These are phyloP conservation scores for Proteles cristata DNA, from an alignment of 2,113 vertebrate genomes.

Conservation along the genomic window DNA sequence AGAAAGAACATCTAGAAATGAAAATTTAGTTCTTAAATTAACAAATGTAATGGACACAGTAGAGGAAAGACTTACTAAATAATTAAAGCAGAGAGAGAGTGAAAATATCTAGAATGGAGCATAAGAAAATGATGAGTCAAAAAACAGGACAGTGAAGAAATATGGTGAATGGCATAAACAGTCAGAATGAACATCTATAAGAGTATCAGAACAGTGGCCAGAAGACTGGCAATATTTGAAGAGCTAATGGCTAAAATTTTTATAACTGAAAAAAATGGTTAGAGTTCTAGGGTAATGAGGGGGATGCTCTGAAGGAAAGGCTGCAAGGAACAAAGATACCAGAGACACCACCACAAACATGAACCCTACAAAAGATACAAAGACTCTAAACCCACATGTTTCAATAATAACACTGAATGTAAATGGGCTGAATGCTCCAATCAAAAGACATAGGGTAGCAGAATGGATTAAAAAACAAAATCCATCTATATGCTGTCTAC, in stretches of 20 bases:
- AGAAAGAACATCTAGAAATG: not conserved
- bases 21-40: not conserved
- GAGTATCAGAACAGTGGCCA: not conserved
- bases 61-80: not conserved
- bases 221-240: not conserved
- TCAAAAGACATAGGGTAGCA: too few relatives aligned
- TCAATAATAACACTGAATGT: too few relatives aligned
- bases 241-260: not conserved
- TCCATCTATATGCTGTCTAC: too few relatives aligned
- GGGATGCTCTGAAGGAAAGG: too few relatives aligned
- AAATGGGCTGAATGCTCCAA: too few relatives aligned
- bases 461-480: too few relatives aligned
- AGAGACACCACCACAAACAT: too few relatives aligned
- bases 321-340: too few relatives aligned
- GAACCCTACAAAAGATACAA: too few relatives aligned
- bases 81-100: not conserved
- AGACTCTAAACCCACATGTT: too few relatives aligned
- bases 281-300: too few relatives aligned
- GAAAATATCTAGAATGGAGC: slow-evolving; percentile 7
- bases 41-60: not conserved
- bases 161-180: not conserved
- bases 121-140: not conserved
- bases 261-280: slow-evolving; percentile 21
- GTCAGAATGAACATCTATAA: not conserved
- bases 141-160: not conserved